Conservation (phyloP, 35 echinoderm and acorn worm genomes). For the Amphiura filiformis region DNA sequence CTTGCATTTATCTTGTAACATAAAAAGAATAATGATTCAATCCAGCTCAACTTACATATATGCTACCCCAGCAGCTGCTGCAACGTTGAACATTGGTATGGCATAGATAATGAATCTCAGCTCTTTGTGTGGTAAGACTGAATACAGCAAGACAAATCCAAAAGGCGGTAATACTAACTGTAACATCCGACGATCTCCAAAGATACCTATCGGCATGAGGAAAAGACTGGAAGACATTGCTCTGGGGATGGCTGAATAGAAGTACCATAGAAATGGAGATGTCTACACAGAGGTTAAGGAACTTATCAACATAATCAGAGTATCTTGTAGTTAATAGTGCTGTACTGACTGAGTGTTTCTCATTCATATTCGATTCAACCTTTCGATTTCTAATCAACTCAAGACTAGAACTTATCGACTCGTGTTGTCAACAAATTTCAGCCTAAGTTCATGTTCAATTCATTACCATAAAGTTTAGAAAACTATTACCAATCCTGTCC, state of each 20-base stretch:
- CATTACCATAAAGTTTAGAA: constrained; percentile 14
- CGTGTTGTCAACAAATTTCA: too few species aligned
- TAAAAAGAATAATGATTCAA: too few species aligned
- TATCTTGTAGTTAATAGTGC: too few species aligned
- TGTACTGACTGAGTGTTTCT: too few species aligned
- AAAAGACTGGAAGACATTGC: constrained; percentile 66
- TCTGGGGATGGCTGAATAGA: constrained; percentile 93
- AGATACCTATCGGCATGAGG: constrained; percentile 74
- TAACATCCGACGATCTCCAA: constrained; percentile 43
- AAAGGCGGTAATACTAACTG: constrained; percentile 65
- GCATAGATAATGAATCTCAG: constrained; percentile 94
- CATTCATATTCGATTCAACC: too few species aligned
- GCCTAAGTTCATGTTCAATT: too few species aligned
- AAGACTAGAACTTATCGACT: too few species aligned
- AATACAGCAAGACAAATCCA: constrained; percentile 95
- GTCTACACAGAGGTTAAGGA: constrained; percentile 43
- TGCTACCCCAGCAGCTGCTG: constrained; percentile 60
- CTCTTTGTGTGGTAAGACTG: constrained; percentile 92
- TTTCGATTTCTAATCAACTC: too few species aligned
- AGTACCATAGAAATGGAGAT: constrained; percentile 96
- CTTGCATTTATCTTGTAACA: too few species aligned
- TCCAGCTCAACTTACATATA: too few species aligned
- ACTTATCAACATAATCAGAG: too few species aligned
- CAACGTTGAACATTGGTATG: constrained; percentile 86
- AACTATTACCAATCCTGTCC: too few species aligned